Percentiles rank a stretch among this genome's conserved stretches.
phyloP scores from a whole-genome alignment of 1,140 invertebrate genomes.

The Drosophila pseudoobscura region DNA sequence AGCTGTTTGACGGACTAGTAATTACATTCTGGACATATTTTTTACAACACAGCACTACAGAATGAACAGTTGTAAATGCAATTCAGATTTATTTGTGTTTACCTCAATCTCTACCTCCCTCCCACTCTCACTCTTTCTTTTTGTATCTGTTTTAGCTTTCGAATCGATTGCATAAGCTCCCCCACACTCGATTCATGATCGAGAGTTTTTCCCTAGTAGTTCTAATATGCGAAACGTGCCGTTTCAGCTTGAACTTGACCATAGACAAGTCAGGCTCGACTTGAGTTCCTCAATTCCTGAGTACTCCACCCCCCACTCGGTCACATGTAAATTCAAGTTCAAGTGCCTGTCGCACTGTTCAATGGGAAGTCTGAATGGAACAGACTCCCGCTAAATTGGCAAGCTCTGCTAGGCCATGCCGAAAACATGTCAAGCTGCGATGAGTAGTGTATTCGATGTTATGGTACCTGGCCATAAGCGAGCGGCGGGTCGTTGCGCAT shows the following conservation, averaged over 20 bases:
- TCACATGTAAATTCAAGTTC: conserved; percentile 70
- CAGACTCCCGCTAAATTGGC: conserved; percentile 49
- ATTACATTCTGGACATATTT: conserved; percentile 56
- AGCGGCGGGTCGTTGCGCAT: conserved; percentile 51
- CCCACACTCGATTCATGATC: conserved; percentile 1
- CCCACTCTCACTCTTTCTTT: not conserved
- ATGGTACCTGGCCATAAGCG: conserved; percentile 7
- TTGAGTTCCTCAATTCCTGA: conserved; percentile 52
- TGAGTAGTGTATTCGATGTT: conserved; percentile 23
- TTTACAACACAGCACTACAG: conserved; percentile 18
- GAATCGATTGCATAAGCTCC: not conserved
- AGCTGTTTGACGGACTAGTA: conserved; percentile 2
- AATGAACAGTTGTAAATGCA: conserved; percentile 30
- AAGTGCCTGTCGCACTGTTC: conserved; percentile 36
- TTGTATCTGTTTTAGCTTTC: conserved; percentile 4
- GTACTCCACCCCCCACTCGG: conserved; percentile 5
- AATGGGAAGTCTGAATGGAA: too few species aligned
- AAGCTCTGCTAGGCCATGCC: conserved; percentile 33
- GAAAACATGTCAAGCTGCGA: conserved; percentile 17
- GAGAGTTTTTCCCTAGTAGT: not conserved
- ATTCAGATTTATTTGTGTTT: conserved; percentile 16
- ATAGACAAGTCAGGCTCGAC: conserved; percentile 44
- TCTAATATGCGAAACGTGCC: conserved; percentile 66
- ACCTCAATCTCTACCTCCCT: too few species aligned
- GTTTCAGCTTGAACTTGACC: conserved; percentile 57